Evolutionary conservation across 2,888 invertebrate species (phyloP).

Genomic region (Stegophylla sp.): DNA sequence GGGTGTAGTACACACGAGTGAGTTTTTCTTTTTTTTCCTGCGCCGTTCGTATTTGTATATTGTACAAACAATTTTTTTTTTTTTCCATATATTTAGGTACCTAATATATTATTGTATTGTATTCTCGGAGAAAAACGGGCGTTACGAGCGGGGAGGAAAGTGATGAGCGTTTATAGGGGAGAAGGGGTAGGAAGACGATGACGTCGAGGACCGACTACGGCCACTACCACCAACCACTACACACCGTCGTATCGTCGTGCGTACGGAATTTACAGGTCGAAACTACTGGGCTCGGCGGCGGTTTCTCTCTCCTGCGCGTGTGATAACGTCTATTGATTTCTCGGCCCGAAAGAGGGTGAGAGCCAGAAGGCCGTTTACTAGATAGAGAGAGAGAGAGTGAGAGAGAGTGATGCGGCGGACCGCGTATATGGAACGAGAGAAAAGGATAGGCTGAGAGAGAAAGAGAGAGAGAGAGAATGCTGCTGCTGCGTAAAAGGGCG

Average conservation of each 20-base stretch:
- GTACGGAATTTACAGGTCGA: slow-evolving; percentile 52
- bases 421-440: neutral
- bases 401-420: neutral
- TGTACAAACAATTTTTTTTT: neutral
- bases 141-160: neutral
- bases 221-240: no score
- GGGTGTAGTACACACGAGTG: neutral
- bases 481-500: slow-evolving; percentile 52
- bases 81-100: neutral
- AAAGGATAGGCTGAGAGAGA: neutral
- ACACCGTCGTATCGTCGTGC: neutral
- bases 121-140: no score
- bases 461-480: slow-evolving; percentile 16
- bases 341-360: neutral
- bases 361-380: no score
- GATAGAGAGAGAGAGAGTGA: neutral
- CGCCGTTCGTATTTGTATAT: neutral
- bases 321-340: slow-evolving; percentile 58
- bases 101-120: neutral
- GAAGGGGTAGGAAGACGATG: no score
- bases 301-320: neutral
- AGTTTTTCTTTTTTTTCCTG: neutral
- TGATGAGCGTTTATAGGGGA: neutral
- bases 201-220: neutral
- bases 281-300: neutral